These are phyloP conservation scores for Cheiracanthium punctorium DNA, from an alignment of 2,888 invertebrate species.

Conservation along the genomic window DNA sequence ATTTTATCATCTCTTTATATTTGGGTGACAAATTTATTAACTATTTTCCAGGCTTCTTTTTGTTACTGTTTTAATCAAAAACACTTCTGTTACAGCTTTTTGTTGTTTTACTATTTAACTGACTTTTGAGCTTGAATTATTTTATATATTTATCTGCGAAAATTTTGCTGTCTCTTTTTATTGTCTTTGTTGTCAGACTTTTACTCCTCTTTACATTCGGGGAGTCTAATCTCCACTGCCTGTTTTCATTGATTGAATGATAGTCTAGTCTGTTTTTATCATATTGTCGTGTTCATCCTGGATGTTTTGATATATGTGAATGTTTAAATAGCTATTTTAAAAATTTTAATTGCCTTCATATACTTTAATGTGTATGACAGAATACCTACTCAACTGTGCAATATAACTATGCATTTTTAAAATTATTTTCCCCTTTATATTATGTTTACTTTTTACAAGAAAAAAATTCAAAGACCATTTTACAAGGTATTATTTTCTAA, in stretches of 20 bases:
- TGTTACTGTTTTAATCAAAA: neutral
- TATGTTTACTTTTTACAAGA: neutral
- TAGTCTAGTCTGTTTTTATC: constrained; percentile 68
- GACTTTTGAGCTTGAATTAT: neutral
- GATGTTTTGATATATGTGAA: constrained; percentile 65
- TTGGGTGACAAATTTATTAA: constrained; percentile 1
- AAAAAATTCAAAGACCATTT: neutral
- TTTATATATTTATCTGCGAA: constrained; percentile 1
- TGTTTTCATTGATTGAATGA: constrained; percentile 63
- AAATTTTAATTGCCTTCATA: constrained; percentile 56
- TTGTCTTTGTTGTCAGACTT: constrained; percentile 43
- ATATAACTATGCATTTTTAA: constrained; percentile 35
- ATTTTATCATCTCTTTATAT: neutral
- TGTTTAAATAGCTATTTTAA: constrained; percentile 62
- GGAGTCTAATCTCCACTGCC: constrained; percentile 68
- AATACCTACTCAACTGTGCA: constrained; percentile 32
- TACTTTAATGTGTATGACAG: constrained; percentile 51
- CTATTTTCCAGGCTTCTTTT: neutral
- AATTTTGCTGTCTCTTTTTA: constrained; percentile 61
- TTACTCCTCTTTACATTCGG: constrained; percentile 36
- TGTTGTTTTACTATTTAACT: neutral
- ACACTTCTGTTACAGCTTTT: neutral
- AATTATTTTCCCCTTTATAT: constrained; percentile 5
- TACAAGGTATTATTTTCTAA: constrained; percentile 22
- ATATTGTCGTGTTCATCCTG: constrained; percentile 65